Base-by-base conservation (phyloP, 2,888 invertebrate genomes). In the Zootermopsis nevadensis region DNA sequence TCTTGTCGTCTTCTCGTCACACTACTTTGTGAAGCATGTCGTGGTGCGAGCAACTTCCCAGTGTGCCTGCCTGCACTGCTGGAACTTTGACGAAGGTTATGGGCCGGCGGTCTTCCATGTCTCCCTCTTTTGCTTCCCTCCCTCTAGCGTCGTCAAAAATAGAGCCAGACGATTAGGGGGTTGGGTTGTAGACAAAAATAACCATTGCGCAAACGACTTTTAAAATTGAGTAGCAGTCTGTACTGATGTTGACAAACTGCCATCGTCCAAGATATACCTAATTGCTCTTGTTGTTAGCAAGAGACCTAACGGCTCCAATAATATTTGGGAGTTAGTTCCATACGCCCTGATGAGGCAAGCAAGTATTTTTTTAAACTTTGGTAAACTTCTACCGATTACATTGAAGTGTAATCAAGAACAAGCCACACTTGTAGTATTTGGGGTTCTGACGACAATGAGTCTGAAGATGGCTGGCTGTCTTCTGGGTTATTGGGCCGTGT, bases 141-240 rank as follows among this genome's bases (percentile, higher is more conserved):
- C 82, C 77, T 53, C 24, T 24, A 33, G 24, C 27, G 42, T 19
- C 19, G 53, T 83, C 83, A 74, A 53, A 83, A 83, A 83, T 83
- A 83, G 83, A 67, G 83, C 80, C 83, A 83, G 83, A 83, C 83
- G 69, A 24, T 66, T 76, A 67, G 79, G 35, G 33, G 83, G 83
- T 82, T 55, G 53, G 76, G 66, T 27, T 48, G 30, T 53, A 53
- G 83, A 83, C 80, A 55, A 83, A 83, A 83, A 83, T 80, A 83
- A 74, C n/a, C 74, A 38, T 74, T 74, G 74, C 33, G 35, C 35
- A 74, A 74, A 74, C 74, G 74, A 74, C 74, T 74, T 74, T 74
- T n/a, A 38, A 74, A 74, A 0, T 38, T 74, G 74, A 38, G 22
- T 74, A 38, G n/a, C 4, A 38, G 38, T 74, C 33, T 27, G 60